Percentiles rank a stretch among this genome's conserved stretches.
phyloP scores from a whole-genome alignment of 2,888 invertebrate species.

The Chorisops tibialis region DNA sequence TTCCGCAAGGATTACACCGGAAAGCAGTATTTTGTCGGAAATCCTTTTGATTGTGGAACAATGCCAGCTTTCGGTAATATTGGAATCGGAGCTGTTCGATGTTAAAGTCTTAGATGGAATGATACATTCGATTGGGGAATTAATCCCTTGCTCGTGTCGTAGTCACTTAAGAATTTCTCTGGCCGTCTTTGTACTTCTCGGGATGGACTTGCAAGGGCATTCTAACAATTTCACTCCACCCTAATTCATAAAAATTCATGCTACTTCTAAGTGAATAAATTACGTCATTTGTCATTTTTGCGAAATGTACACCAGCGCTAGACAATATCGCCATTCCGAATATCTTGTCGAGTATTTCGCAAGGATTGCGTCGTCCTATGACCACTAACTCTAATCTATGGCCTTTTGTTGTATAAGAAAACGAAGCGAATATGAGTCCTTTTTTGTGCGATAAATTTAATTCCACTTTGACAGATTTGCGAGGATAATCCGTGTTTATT shows the following conservation, averaged over 20 bases:
- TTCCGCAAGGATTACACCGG: background rate
- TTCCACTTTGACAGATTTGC: slow-evolving; percentile 25
- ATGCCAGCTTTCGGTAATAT: background rate
- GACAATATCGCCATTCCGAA: too few relatives aligned
- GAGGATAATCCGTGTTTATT: slow-evolving; percentile 25
- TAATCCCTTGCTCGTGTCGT: too few relatives aligned
- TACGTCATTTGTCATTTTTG: too few relatives aligned
- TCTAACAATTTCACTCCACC: background rate
- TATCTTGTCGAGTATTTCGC: too few relatives aligned
- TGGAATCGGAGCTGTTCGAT: too few relatives aligned
- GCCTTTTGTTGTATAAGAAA: background rate
- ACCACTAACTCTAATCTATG: slow-evolving; percentile 4
- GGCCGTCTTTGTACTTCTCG: background rate
- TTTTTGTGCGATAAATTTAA: slow-evolving; percentile 21
- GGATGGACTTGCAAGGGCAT: background rate
- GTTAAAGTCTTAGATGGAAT: too few relatives aligned
- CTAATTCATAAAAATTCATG: background rate
- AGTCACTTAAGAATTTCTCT: background rate
- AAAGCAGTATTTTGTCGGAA: slow-evolving; percentile 9
- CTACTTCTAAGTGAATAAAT: too few relatives aligned
- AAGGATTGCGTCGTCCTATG: too few relatives aligned
- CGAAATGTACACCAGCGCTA: too few relatives aligned
- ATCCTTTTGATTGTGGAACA: slow-evolving; percentile 8
- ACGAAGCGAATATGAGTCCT: slow-evolving; percentile 11
- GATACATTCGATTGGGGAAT: too few relatives aligned